Evolutionary conservation across 2,888 invertebrate species (phyloP).

Genomic region (Drosophila seclusa): DNA sequence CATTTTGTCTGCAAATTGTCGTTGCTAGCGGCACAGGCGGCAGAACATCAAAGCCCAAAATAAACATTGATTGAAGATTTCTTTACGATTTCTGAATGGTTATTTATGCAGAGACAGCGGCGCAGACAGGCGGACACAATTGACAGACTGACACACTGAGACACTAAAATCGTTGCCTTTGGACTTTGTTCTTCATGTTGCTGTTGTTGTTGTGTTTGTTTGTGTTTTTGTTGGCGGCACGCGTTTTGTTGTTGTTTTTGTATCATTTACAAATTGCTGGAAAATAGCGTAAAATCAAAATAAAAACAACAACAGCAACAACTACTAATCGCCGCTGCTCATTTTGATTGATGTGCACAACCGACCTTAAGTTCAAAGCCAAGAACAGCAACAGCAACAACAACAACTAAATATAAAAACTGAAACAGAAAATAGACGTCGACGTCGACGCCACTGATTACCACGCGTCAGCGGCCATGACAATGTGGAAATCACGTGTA

Average conservation of each 20-base stretch:
- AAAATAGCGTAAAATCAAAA: conserved; percentile 72
- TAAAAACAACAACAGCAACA: conserved; percentile 27
- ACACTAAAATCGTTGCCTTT: conserved; percentile 76
- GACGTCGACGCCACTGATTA: conserved; percentile 53
- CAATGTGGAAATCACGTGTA: conserved; percentile 67
- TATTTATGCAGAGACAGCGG: conserved; percentile 76
- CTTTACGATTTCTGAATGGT: conserved; percentile 82
- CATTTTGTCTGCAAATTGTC: conserved; percentile 79
- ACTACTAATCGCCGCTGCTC: conserved; percentile 64
- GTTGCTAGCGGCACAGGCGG: conserved; percentile 68
- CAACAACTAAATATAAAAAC: conserved; percentile 4
- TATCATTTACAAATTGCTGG: conserved; percentile 78
- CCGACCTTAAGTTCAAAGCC: conserved; percentile 79
- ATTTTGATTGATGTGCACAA: conserved; percentile 71
- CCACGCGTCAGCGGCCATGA: conserved; percentile 74
- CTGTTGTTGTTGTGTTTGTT: conserved; percentile 31
- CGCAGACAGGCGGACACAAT: conserved; percentile 63
- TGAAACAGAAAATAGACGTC: conserved; percentile 20
- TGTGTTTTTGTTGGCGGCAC: conserved; percentile 51
- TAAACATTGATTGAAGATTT: conserved; percentile 81
- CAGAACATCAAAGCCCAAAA: conserved; percentile 73
- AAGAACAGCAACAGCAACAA: conserved; percentile 58
- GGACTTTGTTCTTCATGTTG: conserved; percentile 24
- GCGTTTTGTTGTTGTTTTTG: conserved; percentile 62
- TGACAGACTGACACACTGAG: conserved; percentile 82